Conservation (phyloP, 2,888 invertebrate genomes). For the Tenthredo mesomela region DNA sequence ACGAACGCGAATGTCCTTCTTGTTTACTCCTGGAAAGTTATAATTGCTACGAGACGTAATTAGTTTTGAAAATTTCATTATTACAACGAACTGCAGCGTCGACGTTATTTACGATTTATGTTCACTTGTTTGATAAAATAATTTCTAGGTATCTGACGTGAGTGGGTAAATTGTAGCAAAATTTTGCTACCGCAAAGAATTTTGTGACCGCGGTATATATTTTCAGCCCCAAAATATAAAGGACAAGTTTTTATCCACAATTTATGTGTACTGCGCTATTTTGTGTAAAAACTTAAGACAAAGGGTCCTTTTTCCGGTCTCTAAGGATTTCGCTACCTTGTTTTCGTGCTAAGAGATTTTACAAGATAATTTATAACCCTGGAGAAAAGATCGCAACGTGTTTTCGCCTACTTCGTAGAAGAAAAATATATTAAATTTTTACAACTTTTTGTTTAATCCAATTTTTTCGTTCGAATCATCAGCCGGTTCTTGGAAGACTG, state of each 20-base stretch:
- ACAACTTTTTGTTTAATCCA: background rate
- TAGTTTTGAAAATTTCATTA: slow-evolving; percentile 77
- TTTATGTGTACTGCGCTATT: background rate
- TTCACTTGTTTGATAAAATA: background rate
- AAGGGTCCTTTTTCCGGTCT: slow-evolving; percentile 2
- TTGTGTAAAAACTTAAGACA: slow-evolving; percentile 1
- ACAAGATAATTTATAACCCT: background rate
- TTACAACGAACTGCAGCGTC: slow-evolving; percentile 63
- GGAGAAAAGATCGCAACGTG: background rate
- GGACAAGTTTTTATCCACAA: background rate
- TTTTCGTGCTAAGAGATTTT: background rate
- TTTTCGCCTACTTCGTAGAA: background rate
- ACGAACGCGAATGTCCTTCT: slow-evolving; percentile 53
- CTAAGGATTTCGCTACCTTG: slow-evolving; percentile 1
- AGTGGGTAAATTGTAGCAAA: no score
- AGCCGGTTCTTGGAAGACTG: background rate
- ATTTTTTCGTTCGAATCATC: background rate
- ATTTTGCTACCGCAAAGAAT: no score
- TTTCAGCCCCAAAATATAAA: background rate
- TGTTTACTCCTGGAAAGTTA: slow-evolving; percentile 67
- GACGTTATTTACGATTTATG: background rate
- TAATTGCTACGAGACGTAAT: slow-evolving; percentile 75
- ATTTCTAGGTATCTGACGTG: background rate
- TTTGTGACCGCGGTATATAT: no score
- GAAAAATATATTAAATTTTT: background rate